These are phyloP conservation scores for Drosophila sechellia DNA, from an alignment of 1,140 invertebrate genomes.

Conservation along the genomic window DNA sequence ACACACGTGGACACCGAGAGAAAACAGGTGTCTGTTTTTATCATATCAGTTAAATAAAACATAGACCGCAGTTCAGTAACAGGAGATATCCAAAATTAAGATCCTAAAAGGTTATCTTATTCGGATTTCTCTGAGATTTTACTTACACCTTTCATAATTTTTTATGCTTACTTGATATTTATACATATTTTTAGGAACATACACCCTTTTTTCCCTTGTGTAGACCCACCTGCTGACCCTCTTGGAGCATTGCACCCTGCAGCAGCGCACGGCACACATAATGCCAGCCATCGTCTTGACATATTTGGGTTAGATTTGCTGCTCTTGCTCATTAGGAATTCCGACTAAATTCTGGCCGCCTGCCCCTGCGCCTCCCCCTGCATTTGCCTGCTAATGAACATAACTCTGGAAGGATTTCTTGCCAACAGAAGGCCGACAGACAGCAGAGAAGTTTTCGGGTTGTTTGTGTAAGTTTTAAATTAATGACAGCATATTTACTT, in stretches of 20 bases:
- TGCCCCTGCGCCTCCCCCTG: conserved; percentile 20
- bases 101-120: too few species aligned
- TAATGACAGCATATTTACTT: conserved; percentile 81
- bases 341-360: conserved; percentile 54
- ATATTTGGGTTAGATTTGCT: conserved; percentile 71
- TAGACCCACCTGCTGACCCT: conserved; percentile 70
- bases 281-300: conserved; percentile 69
- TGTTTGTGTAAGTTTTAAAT: conserved; percentile 79
- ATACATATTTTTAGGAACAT: too few species aligned
- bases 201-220: conserved; percentile 4
- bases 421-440: conserved; percentile 21
- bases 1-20: conserved; percentile 8
- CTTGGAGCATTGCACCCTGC: conserved; percentile 69
- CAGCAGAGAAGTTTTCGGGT: conserved; percentile 50
- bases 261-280: conserved; percentile 51
- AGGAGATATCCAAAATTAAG: too few species aligned
- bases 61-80: too few species aligned
- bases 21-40: background rate
- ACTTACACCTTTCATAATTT: too few species aligned
- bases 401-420: conserved; percentile 60
- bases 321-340: conserved; percentile 67
- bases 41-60: too few species aligned
- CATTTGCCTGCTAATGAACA: conserved; percentile 79
- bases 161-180: too few species aligned
- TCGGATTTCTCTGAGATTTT: too few species aligned